Evolutionary conservation across 2,888 invertebrate genomes (phyloP), one percentile per base, ranked within the genome.

Genomic region (Dione juno): DNA sequence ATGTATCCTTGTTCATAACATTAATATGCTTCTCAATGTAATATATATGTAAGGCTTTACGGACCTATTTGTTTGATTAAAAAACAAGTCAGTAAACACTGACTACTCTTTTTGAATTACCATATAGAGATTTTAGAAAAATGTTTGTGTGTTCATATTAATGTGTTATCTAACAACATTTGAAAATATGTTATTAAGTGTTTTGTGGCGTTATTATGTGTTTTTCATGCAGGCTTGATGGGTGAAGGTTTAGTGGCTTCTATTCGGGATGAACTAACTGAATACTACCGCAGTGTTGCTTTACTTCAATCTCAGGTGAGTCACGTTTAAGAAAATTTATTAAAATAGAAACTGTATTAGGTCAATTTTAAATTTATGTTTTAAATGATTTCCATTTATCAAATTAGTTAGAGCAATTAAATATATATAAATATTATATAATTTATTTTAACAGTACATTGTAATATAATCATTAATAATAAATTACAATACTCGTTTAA

Each of bases 201-300:
- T 37, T 16, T 57, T 57, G 57, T 57, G 7, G 11, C 37, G 57
- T 57, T 57, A 28, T n/a, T n/a, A 37, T 54, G n/a, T 57, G 37
- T 64, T 45, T n/a, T 68, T 61, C 67, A 66, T 82, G 77, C 82
- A 85, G 97, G 98, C 59, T 90, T 96, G 67, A 96, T 97, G 86
- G 96, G 96, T 2, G 97, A 98, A 90, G 97, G 98, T 66, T 95
- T 99, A 76, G 96, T 97, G 68, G 95, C 97, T 2, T 96, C 97
- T 3, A 92, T 99, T 70, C 95, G 97, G 79, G 95, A 96, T 70
- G 97, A 99, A 86, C 90, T 99, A 14, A 96, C 96, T 0, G 96
- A 97, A 81, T 99, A 97, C 88, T 98, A 98, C 85, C 95, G 97
- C 75, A 95, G 98, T 78, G 95, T 99, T 70, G 98, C 98, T 1